Evolutionary conservation across 2,113 vertebrate species (phyloP).

Genomic region (Mustela lutreola): DNA sequence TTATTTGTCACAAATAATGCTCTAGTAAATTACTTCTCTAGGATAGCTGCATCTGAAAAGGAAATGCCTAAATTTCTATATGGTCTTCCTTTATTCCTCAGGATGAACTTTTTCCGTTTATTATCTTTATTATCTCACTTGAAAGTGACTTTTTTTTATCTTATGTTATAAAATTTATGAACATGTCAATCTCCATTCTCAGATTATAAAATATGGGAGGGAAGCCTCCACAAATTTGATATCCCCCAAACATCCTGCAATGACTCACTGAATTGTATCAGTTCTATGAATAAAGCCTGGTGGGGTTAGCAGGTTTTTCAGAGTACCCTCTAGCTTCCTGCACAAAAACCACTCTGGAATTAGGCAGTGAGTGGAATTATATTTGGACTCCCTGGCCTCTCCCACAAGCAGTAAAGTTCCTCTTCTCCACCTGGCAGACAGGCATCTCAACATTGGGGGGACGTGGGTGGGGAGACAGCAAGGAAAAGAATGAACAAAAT

Average conservation of each 20-base stretch:
- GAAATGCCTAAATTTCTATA: neutral
- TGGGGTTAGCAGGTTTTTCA: neutral
- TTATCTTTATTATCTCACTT: neutral
- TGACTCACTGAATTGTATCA: neutral
- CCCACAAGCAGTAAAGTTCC: neutral
- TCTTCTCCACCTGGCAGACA: neutral
- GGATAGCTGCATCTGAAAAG: neutral
- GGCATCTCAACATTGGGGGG: neutral
- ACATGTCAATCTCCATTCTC: neutral
- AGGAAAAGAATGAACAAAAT: constrained; percentile 4
- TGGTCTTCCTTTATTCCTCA: neutral
- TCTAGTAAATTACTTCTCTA: neutral
- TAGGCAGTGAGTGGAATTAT: neutral
- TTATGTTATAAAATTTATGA: neutral
- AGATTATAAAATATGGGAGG: neutral
- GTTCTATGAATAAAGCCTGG: neutral
- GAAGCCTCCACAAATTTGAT: neutral
- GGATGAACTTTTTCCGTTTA: neutral
- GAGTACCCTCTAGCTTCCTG: neutral
- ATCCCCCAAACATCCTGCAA: neutral
- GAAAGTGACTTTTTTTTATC: neutral
- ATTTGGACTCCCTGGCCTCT: neutral
- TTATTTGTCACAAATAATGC: neutral
- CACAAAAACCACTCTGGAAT: neutral
- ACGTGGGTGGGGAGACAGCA: neutral